Conservation (phyloP, 2,113 vertebrate species). For the Xiphophorus couchianus region DNA sequence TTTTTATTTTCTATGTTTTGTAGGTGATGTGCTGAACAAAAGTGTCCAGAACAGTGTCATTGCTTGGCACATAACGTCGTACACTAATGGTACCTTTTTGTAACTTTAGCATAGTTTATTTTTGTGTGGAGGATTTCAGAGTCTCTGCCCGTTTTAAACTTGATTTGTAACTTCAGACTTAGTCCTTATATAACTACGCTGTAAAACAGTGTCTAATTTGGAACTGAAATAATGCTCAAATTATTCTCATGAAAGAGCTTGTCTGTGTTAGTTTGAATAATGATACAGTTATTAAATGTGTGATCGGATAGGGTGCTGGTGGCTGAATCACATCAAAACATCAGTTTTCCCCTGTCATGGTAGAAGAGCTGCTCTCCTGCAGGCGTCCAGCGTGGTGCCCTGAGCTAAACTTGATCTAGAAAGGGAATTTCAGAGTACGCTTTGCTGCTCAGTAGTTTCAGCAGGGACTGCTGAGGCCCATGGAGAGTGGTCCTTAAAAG, state of each 20-base stretch:
- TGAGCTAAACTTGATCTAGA: slow-evolving; percentile 88
- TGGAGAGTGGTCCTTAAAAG: slow-evolving; percentile 87
- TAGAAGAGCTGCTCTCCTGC: slow-evolving; percentile 53
- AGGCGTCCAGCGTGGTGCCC: slow-evolving; percentile 77
- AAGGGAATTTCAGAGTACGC: slow-evolving; percentile 89
- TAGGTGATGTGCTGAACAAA: neutral
- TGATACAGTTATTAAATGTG: slow-evolving; percentile 48
- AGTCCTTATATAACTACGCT: neutral
- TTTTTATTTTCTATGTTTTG: neutral
- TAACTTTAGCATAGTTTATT: neutral
- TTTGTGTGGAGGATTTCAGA: neutral
- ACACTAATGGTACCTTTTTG: neutral
- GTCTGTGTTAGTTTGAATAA: slow-evolving; percentile 1
- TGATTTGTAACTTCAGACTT: neutral
- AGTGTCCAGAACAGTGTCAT: neutral
- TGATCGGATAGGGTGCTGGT: slow-evolving; percentile 41
- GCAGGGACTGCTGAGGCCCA: slow-evolving; percentile 85
- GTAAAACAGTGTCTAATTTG: neutral
- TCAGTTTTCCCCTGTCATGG: slow-evolving; percentile 41
- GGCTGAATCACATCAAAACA: slow-evolving; percentile 52
- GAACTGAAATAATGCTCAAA: neutral
- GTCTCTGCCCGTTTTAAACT: neutral
- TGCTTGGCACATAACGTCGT: neutral
- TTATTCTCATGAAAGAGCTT: neutral
- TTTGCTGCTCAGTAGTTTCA: slow-evolving; percentile 84